A percentile compares a stretch with the other conserved stretches of the same genome.
Evolutionary conservation across 2,888 invertebrate species (phyloP).

Genomic region (Oscheius sp.): DNA sequence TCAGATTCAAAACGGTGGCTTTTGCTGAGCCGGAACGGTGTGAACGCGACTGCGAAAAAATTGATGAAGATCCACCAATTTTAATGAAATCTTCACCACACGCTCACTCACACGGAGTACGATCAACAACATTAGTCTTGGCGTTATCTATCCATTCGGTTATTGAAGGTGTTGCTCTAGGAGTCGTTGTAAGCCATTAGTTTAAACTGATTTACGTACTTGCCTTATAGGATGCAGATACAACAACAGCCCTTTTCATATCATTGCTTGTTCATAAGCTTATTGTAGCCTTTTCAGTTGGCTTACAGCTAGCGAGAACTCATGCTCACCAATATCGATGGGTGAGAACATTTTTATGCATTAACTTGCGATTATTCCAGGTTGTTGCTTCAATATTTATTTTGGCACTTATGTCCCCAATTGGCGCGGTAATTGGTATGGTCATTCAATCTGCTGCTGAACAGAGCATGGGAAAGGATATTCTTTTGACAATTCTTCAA

Average conservation of each 20-base stretch:
- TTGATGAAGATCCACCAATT: conserved; percentile 69
- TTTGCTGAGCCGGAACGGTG: conserved; percentile 70
- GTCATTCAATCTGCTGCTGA: conserved; percentile 46
- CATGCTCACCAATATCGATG: conserved; percentile 67
- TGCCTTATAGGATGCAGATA: conserved; percentile 26
- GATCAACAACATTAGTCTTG: conserved; percentile 74
- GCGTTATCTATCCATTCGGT: conserved; percentile 76
- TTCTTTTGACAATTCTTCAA: conserved; percentile 74
- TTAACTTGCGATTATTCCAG: conserved; percentile 8
- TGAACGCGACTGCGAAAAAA: conserved; percentile 62
- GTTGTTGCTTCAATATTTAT: conserved; percentile 64
- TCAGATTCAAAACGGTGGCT: conserved; percentile 52
- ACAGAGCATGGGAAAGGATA: conserved; percentile 43
- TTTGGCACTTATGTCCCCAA: conserved; percentile 78
- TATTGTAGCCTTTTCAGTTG: conserved; percentile 76
- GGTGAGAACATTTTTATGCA: conserved; percentile 40
- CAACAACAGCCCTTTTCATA: conserved; percentile 60
- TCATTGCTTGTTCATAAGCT: conserved; percentile 70
- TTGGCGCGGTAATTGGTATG: conserved; percentile 73
- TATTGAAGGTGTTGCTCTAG: conserved; percentile 74
- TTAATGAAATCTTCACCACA: conserved; percentile 68
- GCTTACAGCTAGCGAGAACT: conserved; percentile 71
- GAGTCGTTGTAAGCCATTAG: conserved; percentile 52
- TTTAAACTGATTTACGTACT: background rate
- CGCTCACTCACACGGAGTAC: conserved; percentile 69